Base-by-base conservation (phyloP, 2,797 vertebrate species). In the Amblyraja radiata region DNA sequence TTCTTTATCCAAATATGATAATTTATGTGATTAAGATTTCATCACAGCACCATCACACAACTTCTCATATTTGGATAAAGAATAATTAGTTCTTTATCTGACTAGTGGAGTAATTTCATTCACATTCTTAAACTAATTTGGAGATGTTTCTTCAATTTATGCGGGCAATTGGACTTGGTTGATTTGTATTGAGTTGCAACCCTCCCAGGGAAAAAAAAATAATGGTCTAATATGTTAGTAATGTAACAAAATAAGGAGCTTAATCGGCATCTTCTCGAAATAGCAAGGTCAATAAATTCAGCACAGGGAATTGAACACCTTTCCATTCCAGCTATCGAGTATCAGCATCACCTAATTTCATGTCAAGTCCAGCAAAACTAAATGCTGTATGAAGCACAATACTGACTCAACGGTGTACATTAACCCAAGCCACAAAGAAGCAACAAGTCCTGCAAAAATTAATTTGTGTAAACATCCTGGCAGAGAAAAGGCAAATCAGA, bases 311-410 rank as follows among this genome's bases (percentile, higher is more conserved):
- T 79, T 39, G 36, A 79, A 39, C 32, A 39, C n/a, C n/a, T 88
- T 68, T 68, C 63, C 84, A 68, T 36, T 88, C 68, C n/a, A 16
- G 61, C 61, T 32, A 88, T 88, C n/a, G 6, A 88, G 84, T 63
- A 88, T 65, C 83, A 61, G 54, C 83, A 86, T 68, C 84, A 88
- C 84, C 16, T 68, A 88, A 88, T 68, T 88, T 58, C n/a, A 88
- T 68, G n/a, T 68, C 61, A 65, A 86, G 58, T 63, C 28, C 18
- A 88, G n/a, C 84, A 68, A 88, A 88, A 68, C 63, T 32, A 88
- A 88, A 88, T 68, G 61, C n/a, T 65, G n/a, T 46, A 18, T 68
- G 32, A 88, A 88, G 63, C 61, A n/a, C 25, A 63, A 86, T 86
- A 61, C 81, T 86, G 58, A 28, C 6, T 88, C 63, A 68, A 68